Evolutionary conservation across 2,888 invertebrate genomes (phyloP).

Genomic region (Tortricodes alternella): DNA sequence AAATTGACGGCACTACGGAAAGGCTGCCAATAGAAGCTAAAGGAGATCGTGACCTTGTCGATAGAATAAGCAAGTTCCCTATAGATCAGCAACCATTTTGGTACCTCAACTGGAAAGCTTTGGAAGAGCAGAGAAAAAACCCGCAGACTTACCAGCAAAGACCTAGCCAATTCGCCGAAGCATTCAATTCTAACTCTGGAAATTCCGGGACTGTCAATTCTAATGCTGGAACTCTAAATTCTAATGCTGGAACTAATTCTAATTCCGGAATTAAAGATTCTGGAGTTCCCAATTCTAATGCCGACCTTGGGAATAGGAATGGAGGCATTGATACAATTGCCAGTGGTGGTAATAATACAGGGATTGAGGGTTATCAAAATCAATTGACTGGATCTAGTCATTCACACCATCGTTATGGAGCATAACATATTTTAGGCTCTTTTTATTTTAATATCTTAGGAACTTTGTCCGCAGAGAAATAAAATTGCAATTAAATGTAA

Average conservation of each 20-base stretch:
- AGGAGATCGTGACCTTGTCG: slow-evolving; percentile 84
- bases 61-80: slow-evolving; percentile 85
- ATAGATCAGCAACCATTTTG: slow-evolving; percentile 88
- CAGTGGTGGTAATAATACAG: not conserved
- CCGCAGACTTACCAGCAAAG: slow-evolving; percentile 65
- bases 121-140: slow-evolving; percentile 81
- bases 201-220: slow-evolving; percentile 1
- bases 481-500: slow-evolving; percentile 54
- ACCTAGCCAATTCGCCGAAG: slow-evolving; percentile 54
- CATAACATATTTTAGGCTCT: not conserved
- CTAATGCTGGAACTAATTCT: not conserved
- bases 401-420: not conserved
- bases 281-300: not conserved
- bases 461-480: slow-evolving; percentile 41
- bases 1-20: slow-evolving; percentile 54
- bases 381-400: slow-evolving; percentile 9
- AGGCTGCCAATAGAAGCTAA: slow-evolving; percentile 85
- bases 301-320: slow-evolving; percentile 2
- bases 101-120: slow-evolving; percentile 86
- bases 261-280: not conserved
- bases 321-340: not conserved
- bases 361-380: not conserved
- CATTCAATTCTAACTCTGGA: slow-evolving; percentile 8
- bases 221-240: slow-evolving; percentile 4
- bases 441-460: not conserved